Percentiles rank a stretch among this genome's conserved stretches.
Evolutionary conservation across 2,113 vertebrate species (phyloP).

Genomic region (Carassius auratus): DNA sequence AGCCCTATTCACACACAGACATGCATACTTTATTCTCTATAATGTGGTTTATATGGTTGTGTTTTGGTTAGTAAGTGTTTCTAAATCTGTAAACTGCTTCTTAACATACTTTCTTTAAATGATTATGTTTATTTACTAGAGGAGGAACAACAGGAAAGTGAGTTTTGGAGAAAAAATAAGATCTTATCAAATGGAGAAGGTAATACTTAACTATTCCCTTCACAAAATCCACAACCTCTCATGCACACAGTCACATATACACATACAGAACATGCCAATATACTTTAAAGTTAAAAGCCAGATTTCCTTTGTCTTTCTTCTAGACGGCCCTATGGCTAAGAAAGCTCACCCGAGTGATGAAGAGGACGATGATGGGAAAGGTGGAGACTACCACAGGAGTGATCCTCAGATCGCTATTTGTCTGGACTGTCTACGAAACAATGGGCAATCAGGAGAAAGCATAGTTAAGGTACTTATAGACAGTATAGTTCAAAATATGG

Average conservation of each 20-base stretch:
- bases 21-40: neutral
- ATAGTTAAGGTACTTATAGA: conserved; percentile 86
- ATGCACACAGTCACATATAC: too few species aligned
- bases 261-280: neutral
- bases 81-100: neutral
- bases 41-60: neutral
- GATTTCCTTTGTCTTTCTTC: conserved; percentile 1
- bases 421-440: conserved; percentile 93
- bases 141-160: conserved; percentile 89
- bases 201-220: conserved; percentile 57
- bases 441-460: conserved; percentile 88
- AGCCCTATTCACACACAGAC: too few species aligned
- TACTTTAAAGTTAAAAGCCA: neutral
- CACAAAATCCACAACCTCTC: neutral
- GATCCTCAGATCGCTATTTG: conserved; percentile 98
- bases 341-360: conserved; percentile 80
- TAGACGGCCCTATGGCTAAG: conserved; percentile 80
- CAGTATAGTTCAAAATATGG: neutral
- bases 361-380: conserved; percentile 79
- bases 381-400: conserved; percentile 93
- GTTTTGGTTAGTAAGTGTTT: neutral
- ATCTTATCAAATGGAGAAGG: conserved; percentile 89
- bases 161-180: conserved; percentile 96
- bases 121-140: conserved; percentile 73
- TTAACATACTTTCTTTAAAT: neutral